Conservation (phyloP, 2,797 vertebrate species). For the Melanitta fusca region DNA sequence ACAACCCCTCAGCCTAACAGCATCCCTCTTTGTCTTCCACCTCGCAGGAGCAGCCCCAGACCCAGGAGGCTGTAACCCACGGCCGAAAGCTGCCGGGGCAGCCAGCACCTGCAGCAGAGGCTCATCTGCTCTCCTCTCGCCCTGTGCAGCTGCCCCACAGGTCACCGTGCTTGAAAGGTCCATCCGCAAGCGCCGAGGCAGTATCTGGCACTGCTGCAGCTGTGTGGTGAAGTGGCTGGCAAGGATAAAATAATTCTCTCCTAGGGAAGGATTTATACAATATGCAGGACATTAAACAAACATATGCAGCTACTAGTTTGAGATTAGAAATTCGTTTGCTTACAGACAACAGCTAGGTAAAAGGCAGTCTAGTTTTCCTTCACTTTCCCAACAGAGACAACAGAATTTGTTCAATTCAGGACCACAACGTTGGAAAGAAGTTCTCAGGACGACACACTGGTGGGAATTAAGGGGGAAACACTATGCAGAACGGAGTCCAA, state of each 20-base stretch:
- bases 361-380: neutral
- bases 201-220: conserved; percentile 40
- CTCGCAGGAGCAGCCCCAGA: neutral
- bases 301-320: neutral
- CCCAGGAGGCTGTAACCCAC: neutral
- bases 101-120: conserved; percentile 1
- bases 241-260: neutral
- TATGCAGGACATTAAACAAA: conserved; percentile 12
- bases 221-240: conserved; percentile 41
- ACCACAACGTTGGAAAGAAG: accelerated
- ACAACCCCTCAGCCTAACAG: conserved; percentile 32
- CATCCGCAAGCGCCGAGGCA: conserved; percentile 29
- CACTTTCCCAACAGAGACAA: accelerated
- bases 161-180: conserved; percentile 16
- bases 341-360: neutral
- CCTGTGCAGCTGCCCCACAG: neutral
- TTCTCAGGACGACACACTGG: neutral
- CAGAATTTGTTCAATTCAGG: neutral
- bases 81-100: neutral
- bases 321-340: neutral
- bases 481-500: neutral
- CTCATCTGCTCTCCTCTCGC: conserved; percentile 26
- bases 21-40: conserved; percentile 32
- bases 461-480: neutral
- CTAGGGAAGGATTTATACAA: conserved; percentile 67